Evolutionary conservation across 35 echinoderm and acorn worm genomes (phyloP), one percentile per base, ranked within the genome.

Genomic region (Holothuria glaberrima): DNA sequence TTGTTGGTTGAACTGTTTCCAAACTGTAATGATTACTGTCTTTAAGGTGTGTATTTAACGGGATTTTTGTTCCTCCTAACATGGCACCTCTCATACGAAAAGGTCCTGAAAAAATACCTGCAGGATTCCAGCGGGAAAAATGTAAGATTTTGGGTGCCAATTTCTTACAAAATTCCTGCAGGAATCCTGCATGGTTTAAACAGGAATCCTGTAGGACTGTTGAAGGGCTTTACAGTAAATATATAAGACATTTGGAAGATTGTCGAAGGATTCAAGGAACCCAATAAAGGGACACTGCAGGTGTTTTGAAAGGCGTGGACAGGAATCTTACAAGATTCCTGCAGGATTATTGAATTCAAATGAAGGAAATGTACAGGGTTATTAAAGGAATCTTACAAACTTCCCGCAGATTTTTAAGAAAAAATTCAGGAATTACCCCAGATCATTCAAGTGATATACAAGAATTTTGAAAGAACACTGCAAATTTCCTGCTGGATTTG

Each of bases 81-180:
- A n/a, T n/a, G n/a, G n/a, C n/a, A n/a, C n/a, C n/a, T n/a, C n/a
- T n/a, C n/a, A n/a, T n/a, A n/a, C n/a, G n/a, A 68, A 68, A 68
- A 68, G 22, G n/a, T 68, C 64, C 64, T 68, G 16, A 0, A 68
- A 28, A 68, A 68, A 28, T 20, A 20, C 64, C 9, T 68, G 64
- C 64, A 26, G 64, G 64, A 68, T 68, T 25, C 64, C 64, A 10
- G 64, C 64, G 22, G 64, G 64, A 68, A 19, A 68, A 68, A 68
- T 68, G 64, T 20, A 68, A 68, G 64, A 68, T 68, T 68, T 68
- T 68, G 64, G 64, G 64, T 68, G 64, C 64, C 64, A 68, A 54
- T 54, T 54, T 68, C 64, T 68, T 68, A 14, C 64, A 12, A 4
- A 68, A 68, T 68, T 68, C 64, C 64, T 68, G 64, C 12, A 5